Conservation (phyloP, 2,888 invertebrate species). For the Drosophila hamatofila region DNA sequence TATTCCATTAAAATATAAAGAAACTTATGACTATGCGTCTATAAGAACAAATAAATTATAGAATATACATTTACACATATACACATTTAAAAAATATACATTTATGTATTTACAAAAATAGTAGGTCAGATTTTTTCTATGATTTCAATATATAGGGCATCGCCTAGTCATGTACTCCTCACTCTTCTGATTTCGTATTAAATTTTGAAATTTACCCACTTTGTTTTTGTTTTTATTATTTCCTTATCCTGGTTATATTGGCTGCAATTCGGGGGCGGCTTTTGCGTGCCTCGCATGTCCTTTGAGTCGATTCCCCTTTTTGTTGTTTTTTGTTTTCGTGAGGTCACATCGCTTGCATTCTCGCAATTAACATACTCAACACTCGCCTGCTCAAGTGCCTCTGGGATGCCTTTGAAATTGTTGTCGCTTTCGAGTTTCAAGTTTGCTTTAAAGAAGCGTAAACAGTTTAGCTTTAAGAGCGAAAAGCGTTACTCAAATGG, state of each 20-base stretch:
- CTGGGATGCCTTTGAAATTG: slow-evolving; percentile 61
- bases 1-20: too few relatives aligned
- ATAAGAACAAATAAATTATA: too few relatives aligned
- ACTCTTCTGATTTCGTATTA: slow-evolving; percentile 41
- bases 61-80: too few relatives aligned
- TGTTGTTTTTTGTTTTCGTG: slow-evolving; percentile 17
- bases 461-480: slow-evolving; percentile 64
- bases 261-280: slow-evolving; percentile 61
- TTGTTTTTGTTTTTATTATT: slow-evolving; percentile 30
- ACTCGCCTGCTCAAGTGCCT: slow-evolving; percentile 45
- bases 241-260: slow-evolving; percentile 66
- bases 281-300: slow-evolving; percentile 26
- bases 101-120: background rate
- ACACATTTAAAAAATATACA: too few relatives aligned
- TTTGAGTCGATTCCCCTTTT: slow-evolving; percentile 22
- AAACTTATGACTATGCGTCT: too few relatives aligned
- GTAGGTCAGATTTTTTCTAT: background rate
- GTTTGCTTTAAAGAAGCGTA: slow-evolving; percentile 55
- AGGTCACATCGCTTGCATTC: slow-evolving; percentile 70
- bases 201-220: slow-evolving; percentile 70
- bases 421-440: slow-evolving; percentile 39
- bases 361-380: slow-evolving; percentile 70
- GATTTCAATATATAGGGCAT: background rate
- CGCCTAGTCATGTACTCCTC: background rate
- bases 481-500: slow-evolving; percentile 50